Evolutionary conservation across 1,140 invertebrate genomes (phyloP), one percentile per base, ranked within the genome.

Genomic region (Drosophila cardini): DNA sequence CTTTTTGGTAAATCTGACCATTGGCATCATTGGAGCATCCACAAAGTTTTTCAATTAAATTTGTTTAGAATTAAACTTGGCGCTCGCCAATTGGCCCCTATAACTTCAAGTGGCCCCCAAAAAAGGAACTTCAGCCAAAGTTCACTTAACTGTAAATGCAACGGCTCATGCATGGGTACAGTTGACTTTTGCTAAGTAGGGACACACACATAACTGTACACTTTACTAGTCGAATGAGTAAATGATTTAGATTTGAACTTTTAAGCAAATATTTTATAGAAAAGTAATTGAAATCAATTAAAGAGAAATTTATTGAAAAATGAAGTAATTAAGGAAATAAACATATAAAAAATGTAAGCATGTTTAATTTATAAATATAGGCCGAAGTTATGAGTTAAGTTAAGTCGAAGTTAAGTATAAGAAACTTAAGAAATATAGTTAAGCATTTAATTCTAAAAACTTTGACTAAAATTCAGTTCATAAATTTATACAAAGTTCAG

Each of bases 61-160:
- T 85, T 85, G 82, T 85, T 85, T 86, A 85, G 81, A 85, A 86
- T 85, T 85, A 81, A 84, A 85, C 80, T 85, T 85, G 74, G 74
- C 78, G 61, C 70, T 80, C 50, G 48, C 60, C 68, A 57, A 65
- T 65, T 46, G 50, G n/a, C 34, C 18, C 18, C 9, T 26, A n/a
- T 50, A 58, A 48, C 73, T 69, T 60, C 62, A 55, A 78, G 60
- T 64, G 21, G 15, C 60, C 30, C 3, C 36, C n/a, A n/a, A 32
- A 32, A 38, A 16, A 10, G 46, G 34, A 67, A 70, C 15, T 45
- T 18, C 15, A 18, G 76, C 63, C 36, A 15, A 76, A 72, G 69
- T 72, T 72, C 67, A 57, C 50, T 72, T 72, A 72, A 65, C 61
- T 72, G 69, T 50, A 72, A 72, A 63, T 64, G 68, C 68, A 71